Evolutionary conservation across 2,113 vertebrate species (phyloP).

Genomic region (Eubucco bourcierii): DNA sequence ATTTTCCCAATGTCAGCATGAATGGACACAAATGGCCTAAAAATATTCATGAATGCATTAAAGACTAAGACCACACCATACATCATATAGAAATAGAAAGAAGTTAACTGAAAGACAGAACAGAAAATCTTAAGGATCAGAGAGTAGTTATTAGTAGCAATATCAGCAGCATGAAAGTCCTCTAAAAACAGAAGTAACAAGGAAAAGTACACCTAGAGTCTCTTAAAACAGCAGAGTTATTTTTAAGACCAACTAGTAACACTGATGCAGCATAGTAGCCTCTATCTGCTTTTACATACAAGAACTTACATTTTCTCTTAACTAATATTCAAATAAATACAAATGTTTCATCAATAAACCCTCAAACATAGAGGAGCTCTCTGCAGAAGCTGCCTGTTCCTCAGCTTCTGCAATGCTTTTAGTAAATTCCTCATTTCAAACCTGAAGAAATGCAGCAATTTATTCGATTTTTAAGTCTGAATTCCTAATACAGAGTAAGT

Average conservation of each 20-base stretch:
- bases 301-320: background rate
- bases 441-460: background rate
- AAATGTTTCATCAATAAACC: background rate
- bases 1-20: background rate
- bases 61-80: background rate
- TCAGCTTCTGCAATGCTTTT: background rate
- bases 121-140: background rate
- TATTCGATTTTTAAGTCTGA: background rate
- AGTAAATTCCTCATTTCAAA: background rate
- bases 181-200: background rate
- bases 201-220: background rate
- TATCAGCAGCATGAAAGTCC: background rate
- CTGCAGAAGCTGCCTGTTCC: background rate
- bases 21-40: background rate
- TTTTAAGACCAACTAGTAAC: background rate
- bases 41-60: fast-evolving
- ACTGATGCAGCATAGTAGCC: fast-evolving
- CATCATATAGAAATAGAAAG: background rate
- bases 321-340: background rate
- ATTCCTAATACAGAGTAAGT: background rate
- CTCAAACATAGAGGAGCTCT: background rate
- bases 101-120: background rate
- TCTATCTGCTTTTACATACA: background rate
- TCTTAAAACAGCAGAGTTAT: background rate
- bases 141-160: background rate